Evolutionary conservation across 2,888 invertebrate genomes (phyloP), one percentile per base, ranked within the genome.

Genomic region (Melikaiella ostensackeni): DNA sequence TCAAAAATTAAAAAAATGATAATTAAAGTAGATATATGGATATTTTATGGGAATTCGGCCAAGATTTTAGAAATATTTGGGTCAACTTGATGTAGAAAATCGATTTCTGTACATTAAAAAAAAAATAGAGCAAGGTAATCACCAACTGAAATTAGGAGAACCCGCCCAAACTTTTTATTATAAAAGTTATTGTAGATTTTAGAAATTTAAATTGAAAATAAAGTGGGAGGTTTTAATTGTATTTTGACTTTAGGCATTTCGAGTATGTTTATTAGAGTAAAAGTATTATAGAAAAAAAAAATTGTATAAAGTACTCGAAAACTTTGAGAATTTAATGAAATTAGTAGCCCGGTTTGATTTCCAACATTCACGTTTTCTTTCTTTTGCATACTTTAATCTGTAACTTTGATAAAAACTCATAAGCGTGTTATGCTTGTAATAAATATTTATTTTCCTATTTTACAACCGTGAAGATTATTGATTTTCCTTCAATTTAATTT

Each of bases 361-460:
- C 30, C 30, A 19, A 50, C 2, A 50, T 13, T 70, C 7, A 9
- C 24, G 42, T 50, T 46, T 46, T 46, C 46, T 70, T 70, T 46
- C 66, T 70, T 70, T 70, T 70, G n/a, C n/a, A 35, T 27, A 70
- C 5, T 19, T 46, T 46, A 70, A 66, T 70, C 30, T 70, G 70
- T 70, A 70, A 30, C 30, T 66, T 62, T 63, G 5, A 50, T 70
- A 11, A 13, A 50, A n/a, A 50, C 33, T 55, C 46, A 50, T 30
- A 19, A 46, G 19, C 19, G 66, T 70, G 11, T 50, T 46, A 9
- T 70, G 33, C 70, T 50, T 30, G 50, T 33, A 70, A 50, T 70
- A 70, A 70, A 70, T 46, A 50, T 70, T 50, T 70, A 66, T 66
- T 66, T 66, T 70, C n/a, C 30, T 27, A 70, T 19, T 46, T 70